phyloP scores from a whole-genome alignment of 2,797 vertebrate genomes.

The Varecia variegata region DNA sequence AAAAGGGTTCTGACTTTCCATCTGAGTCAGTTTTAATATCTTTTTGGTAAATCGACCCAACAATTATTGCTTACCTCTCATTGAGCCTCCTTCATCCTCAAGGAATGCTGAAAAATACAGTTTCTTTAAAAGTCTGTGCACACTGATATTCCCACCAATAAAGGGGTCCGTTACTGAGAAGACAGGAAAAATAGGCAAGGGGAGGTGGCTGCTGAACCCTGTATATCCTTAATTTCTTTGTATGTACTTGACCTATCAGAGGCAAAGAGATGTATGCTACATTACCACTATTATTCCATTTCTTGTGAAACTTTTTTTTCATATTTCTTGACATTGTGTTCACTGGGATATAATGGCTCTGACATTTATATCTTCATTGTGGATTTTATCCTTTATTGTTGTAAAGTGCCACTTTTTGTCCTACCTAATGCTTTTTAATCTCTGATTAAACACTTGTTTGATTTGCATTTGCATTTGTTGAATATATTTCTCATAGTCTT shows the following conservation, averaged over 20 bases:
- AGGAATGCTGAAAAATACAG: background rate
- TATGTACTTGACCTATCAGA: background rate
- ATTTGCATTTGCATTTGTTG: background rate
- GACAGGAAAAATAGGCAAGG: background rate
- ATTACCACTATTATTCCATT: background rate
- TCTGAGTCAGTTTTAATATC: background rate
- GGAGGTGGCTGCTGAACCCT: background rate
- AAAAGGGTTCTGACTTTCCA: background rate
- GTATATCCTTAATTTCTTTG: background rate
- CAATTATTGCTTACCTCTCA: background rate
- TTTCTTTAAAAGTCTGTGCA: background rate
- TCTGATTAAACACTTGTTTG: background rate
- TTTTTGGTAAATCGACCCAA: background rate
- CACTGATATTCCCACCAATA: background rate
- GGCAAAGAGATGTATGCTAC: background rate
- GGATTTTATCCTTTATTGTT: background rate
- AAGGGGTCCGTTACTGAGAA: background rate
- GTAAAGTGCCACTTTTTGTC: background rate
- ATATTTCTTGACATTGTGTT: background rate
- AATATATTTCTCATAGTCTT: background rate
- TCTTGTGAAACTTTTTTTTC: background rate
- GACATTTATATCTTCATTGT: background rate
- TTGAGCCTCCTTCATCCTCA: background rate
- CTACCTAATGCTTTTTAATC: background rate
- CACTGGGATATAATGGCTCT: background rate